Evolutionary conservation across 1,140 invertebrate species (phyloP).

Genomic region (Nephila pilipes): DNA sequence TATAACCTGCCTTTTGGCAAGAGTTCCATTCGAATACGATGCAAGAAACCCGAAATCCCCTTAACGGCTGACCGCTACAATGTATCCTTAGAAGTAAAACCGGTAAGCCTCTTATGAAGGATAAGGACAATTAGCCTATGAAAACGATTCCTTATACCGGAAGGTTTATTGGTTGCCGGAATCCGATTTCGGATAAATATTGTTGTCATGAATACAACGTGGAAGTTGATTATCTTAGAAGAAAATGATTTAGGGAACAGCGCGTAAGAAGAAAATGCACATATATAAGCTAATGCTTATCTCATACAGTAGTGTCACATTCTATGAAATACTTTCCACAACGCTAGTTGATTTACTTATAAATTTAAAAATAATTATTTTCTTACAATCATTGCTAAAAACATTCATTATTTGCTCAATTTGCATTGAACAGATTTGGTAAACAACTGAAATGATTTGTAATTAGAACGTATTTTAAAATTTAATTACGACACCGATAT

Average conservation of each 20-base stretch:
- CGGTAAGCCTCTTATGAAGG: slow-evolving; percentile 27
- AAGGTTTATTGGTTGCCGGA: slow-evolving; percentile 4
- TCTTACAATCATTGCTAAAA: too few species aligned
- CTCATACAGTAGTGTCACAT: background rate
- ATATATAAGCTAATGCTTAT: background rate
- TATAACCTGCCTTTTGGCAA: background rate
- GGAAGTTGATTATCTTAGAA: slow-evolving; percentile 3
- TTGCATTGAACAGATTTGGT: too few species aligned
- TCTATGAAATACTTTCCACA: too few species aligned
- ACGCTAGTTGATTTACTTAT: too few species aligned
- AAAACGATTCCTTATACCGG: slow-evolving; percentile 7
- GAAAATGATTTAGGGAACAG: background rate
- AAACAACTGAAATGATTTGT: too few species aligned
- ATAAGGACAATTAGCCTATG: slow-evolving; percentile 37
- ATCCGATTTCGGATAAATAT: slow-evolving; percentile 44
- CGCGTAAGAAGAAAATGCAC: background rate
- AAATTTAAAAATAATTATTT: too few species aligned
- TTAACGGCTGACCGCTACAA: slow-evolving; percentile 51
- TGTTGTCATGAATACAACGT: background rate
- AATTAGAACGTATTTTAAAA: too few species aligned
- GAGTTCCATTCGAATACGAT: background rate
- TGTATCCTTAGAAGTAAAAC: slow-evolving; percentile 7
- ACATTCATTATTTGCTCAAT: too few species aligned
- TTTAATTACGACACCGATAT: too few species aligned
- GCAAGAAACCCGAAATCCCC: background rate